phyloP scores from a whole-genome alignment of 2,888 invertebrate species.

The Abscondita cerata region DNA sequence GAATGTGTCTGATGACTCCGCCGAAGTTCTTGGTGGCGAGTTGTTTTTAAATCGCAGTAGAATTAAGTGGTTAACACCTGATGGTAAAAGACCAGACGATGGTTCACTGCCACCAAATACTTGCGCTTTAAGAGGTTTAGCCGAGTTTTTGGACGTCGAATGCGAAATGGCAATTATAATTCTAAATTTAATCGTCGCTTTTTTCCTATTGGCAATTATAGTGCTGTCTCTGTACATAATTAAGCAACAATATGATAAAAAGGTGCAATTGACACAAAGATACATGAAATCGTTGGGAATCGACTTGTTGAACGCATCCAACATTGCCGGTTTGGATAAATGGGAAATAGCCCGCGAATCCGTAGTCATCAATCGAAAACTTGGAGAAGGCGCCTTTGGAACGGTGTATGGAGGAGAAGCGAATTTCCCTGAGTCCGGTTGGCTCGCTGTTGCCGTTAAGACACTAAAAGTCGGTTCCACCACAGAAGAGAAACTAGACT shows the following conservation, averaged over 20 bases:
- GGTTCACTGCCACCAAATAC: conserved; percentile 65
- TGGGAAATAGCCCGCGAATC: conserved; percentile 88
- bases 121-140: conserved; percentile 74
- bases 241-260: conserved; percentile 73
- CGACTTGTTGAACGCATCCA: conserved; percentile 61
- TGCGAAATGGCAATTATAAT: conserved; percentile 78
- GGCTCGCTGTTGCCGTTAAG: conserved; percentile 89
- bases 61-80: conserved; percentile 71
- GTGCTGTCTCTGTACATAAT: conserved; percentile 67
- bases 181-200: conserved; percentile 66
- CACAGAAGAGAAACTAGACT: conserved; percentile 88
- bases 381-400: conserved; percentile 92
- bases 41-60: conserved; percentile 63
- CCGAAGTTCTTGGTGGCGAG: conserved; percentile 61
- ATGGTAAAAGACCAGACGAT: conserved; percentile 70
- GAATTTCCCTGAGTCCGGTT: conserved; percentile 69
- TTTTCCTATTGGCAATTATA: conserved; percentile 63
- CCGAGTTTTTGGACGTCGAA: conserved; percentile 69
- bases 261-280: conserved; percentile 69
- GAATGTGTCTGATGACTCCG: conserved; percentile 58
- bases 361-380: conserved; percentile 83
- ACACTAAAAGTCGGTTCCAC: conserved; percentile 84
- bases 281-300: conserved; percentile 76
- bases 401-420: conserved; percentile 93
- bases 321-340: conserved; percentile 71